Conservation (phyloP, 2,888 invertebrate species). For the Marasmarcha lunaedactyla region DNA sequence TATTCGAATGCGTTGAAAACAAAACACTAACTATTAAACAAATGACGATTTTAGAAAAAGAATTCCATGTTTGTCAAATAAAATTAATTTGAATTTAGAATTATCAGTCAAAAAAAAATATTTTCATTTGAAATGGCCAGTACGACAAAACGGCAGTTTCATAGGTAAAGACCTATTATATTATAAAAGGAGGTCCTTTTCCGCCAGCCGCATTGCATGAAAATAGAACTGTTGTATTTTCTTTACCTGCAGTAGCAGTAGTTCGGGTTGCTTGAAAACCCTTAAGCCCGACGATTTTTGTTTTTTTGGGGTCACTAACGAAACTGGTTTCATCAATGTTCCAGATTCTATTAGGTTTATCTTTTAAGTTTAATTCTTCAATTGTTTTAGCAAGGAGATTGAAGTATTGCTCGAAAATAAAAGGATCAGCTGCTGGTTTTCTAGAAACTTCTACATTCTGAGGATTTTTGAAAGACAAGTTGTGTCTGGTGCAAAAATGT, state of each 20-base stretch:
- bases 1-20: too few species aligned
- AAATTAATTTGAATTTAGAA: too few species aligned
- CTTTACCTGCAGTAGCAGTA: slow-evolving; percentile 6
- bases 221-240: slow-evolving; percentile 8
- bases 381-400: slow-evolving; percentile 9
- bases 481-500: slow-evolving; percentile 8
- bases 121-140: too few species aligned
- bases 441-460: slow-evolving; percentile 11
- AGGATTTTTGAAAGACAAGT: slow-evolving; percentile 12
- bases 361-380: slow-evolving; percentile 7
- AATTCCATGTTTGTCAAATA: too few species aligned
- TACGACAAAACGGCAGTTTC: too few species aligned
- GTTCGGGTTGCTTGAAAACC: slow-evolving; percentile 8
- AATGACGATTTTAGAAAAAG: too few species aligned
- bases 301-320: slow-evolving; percentile 6
- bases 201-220: not conserved
- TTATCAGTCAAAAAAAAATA: too few species aligned
- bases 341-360: slow-evolving; percentile 9
- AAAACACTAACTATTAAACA: too few species aligned
- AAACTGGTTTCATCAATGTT: slow-evolving; percentile 9
- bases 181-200: slow-evolving; percentile 1
- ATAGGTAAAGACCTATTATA: too few species aligned
- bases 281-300: slow-evolving; percentile 8
- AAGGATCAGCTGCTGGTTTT: slow-evolving; percentile 10
- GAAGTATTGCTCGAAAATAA: slow-evolving; percentile 11